Percentiles rank a stretch among this genome's conserved stretches.
Evolutionary conservation across 2,888 invertebrate species (phyloP).

Genomic region (Leptinotarsa juncta): DNA sequence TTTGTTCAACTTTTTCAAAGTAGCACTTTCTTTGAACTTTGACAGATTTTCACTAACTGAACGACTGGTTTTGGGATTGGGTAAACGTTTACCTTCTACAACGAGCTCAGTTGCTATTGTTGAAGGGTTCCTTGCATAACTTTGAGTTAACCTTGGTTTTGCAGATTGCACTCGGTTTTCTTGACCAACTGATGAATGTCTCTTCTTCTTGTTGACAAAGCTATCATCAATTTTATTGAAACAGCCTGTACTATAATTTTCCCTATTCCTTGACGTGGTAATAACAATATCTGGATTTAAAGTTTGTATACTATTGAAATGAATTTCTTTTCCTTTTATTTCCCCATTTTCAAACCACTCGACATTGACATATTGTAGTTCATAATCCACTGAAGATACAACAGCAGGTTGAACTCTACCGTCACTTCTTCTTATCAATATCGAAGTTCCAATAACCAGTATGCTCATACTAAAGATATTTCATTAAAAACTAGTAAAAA

Average conservation of each 20-base stretch:
- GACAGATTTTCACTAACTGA: conserved; percentile 47
- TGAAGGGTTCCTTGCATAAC: conserved; percentile 32
- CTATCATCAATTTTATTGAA: conserved; percentile 36
- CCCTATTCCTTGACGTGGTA: conserved; percentile 26
- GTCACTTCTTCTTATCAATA: conserved; percentile 86
- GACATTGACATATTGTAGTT: conserved; percentile 91
- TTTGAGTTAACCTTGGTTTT: conserved; percentile 47
- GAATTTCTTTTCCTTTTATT: conserved; percentile 99
- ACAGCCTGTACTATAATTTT: conserved; percentile 36
- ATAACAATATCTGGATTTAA: conserved; percentile 79
- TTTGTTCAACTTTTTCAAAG: conserved; percentile 84
- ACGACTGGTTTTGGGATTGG: conserved; percentile 43
- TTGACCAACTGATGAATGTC: conserved; percentile 41
- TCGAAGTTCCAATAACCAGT: conserved; percentile 73
- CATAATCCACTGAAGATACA: conserved; percentile 90
- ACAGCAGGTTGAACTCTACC: conserved; percentile 95
- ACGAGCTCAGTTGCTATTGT: conserved; percentile 38
- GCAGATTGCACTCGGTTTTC: conserved; percentile 44
- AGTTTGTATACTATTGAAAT: conserved; percentile 86
- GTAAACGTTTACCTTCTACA: conserved; percentile 41
- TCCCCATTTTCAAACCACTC: conserved; percentile 99
- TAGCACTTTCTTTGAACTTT: conserved; percentile 45
- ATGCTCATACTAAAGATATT: conserved; percentile 38
- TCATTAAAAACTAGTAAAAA: conserved; percentile 36
- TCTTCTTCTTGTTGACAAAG: conserved; percentile 42